Conservation (phyloP, 1,140 invertebrate genomes). For the Leptonema lineaticorne region DNA sequence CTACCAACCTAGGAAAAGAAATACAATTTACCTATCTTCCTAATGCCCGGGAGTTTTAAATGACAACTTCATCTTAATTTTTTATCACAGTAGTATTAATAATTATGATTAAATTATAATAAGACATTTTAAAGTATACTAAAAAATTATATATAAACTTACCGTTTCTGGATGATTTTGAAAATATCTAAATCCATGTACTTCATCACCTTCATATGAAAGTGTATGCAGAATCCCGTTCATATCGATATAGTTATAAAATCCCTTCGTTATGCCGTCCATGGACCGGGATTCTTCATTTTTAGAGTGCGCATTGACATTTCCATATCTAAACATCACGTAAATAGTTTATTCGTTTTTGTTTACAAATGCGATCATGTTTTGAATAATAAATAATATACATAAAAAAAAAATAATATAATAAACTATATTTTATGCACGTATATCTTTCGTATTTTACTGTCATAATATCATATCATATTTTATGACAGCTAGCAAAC, state of each 20-base stretch:
- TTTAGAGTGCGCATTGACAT: slow-evolving; percentile 61
- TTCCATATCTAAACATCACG: slow-evolving; percentile 56
- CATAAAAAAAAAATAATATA: not conserved
- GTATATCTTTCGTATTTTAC: no score
- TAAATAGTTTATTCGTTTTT: not conserved
- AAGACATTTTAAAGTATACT: no score
- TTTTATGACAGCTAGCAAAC: no score
- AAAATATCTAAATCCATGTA: slow-evolving; percentile 55
- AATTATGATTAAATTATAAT: not conserved
- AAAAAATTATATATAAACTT: no score
- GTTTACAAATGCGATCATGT: no score
- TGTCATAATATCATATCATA: no score
- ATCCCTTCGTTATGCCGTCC: slow-evolving; percentile 63
- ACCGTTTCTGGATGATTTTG: not conserved
- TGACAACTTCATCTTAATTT: no score
- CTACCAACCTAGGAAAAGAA: no score
- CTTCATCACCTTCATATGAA: slow-evolving; percentile 60
- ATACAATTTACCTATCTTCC: no score
- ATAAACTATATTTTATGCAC: not conserved
- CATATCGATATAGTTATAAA: slow-evolving; percentile 65
- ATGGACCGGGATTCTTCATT: slow-evolving; percentile 62
- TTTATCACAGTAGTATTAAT: no score
- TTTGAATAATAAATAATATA: not conserved
- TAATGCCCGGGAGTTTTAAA: no score
- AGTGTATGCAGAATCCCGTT: slow-evolving; percentile 62